Percentiles rank a stretch among this genome's conserved stretches.
Conservation (phyloP, 2,797 vertebrate species). For the Parambassis ranga region DNA sequence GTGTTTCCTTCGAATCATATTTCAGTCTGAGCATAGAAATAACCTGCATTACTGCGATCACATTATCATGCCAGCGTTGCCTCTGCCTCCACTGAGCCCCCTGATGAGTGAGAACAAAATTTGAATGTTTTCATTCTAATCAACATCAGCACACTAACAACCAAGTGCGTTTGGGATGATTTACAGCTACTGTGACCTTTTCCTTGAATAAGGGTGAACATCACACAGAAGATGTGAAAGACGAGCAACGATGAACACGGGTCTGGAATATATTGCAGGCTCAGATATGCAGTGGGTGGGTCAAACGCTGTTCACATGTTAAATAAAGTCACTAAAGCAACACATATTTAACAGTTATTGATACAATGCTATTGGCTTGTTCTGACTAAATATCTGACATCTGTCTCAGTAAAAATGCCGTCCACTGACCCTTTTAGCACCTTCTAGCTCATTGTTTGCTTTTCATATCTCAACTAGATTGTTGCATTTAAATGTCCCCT, state of each 20-base stretch:
- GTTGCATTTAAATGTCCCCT: no score
- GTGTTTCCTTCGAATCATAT: background rate
- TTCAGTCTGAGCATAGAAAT: background rate
- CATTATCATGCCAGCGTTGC: slow-evolving; percentile 2
- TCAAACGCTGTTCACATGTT: background rate
- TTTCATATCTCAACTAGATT: no score
- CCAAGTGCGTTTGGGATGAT: background rate
- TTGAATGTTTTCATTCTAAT: slow-evolving; percentile 20
- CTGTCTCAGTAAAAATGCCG: no score
- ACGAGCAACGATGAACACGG: background rate
- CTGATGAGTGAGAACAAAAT: slow-evolving; percentile 10
- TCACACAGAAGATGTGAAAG: background rate
- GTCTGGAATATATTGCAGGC: background rate
- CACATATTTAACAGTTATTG: background rate
- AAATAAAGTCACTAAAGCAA: background rate
- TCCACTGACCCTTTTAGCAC: no score
- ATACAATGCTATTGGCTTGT: background rate
- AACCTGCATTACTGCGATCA: background rate
- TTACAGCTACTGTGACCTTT: background rate
- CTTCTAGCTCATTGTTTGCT: no score
- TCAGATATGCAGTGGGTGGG: background rate
- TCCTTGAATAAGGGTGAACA: background rate
- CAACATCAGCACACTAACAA: slow-evolving; percentile 1
- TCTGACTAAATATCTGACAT: no score
- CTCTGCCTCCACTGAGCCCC: background rate